phyloP scores from a whole-genome alignment of 2,888 invertebrate genomes.

The Drosophila bunnanda region DNA sequence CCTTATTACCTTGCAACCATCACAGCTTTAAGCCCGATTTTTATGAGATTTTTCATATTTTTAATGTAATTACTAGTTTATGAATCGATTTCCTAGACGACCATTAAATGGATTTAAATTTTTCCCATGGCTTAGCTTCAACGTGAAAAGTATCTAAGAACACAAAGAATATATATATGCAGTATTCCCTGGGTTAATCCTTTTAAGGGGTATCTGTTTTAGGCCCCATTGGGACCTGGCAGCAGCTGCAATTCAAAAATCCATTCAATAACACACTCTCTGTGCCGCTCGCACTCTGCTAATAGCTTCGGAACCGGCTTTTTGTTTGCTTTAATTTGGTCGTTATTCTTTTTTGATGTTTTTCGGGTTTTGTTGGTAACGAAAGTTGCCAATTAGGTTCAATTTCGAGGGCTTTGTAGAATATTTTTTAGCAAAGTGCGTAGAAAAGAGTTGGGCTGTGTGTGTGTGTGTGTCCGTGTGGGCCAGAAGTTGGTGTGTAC shows the following conservation, averaged over 20 bases:
- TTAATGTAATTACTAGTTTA: too few species aligned
- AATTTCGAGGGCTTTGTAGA: slow-evolving; percentile 36
- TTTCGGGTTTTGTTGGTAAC: slow-evolving; percentile 57
- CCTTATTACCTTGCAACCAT: background rate
- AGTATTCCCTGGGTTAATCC: background rate
- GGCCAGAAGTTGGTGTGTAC: slow-evolving; percentile 10
- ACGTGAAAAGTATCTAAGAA: background rate
- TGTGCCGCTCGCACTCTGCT: background rate
- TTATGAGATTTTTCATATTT: too few species aligned
- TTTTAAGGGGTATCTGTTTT: background rate
- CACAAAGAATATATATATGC: too few species aligned
- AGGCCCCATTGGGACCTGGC: background rate
- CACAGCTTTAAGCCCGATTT: background rate
- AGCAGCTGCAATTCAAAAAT: slow-evolving; percentile 26
- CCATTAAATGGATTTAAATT: too few species aligned
- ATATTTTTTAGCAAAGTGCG: slow-evolving; percentile 63
- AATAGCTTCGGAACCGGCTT: slow-evolving; percentile 70
- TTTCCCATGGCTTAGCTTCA: too few species aligned
- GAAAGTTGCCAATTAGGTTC: slow-evolving; percentile 70
- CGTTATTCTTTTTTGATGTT: slow-evolving; percentile 43
- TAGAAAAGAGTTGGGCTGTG: slow-evolving; percentile 52
- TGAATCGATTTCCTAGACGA: too few species aligned
- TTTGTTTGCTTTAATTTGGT: slow-evolving; percentile 75
- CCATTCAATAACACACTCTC: slow-evolving; percentile 17
- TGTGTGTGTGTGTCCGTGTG: slow-evolving; percentile 7